Evolutionary conservation across 2,113 vertebrate genomes (phyloP).

Genomic region (Heliornis fulica): DNA sequence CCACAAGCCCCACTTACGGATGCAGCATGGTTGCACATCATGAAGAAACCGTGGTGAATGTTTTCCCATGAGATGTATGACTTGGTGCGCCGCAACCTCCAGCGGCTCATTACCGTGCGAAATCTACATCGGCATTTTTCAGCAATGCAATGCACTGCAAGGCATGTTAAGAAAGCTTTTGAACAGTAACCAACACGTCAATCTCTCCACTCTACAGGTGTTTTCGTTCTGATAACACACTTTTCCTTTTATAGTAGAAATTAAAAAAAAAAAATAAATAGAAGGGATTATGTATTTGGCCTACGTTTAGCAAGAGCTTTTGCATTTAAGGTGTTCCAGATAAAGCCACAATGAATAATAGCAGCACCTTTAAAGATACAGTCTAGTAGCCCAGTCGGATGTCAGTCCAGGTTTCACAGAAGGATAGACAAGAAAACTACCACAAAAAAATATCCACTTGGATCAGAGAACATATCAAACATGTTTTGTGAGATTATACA

Average conservation of each 20-base stretch:
- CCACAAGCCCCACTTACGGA: fast-evolving
- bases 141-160: neutral
- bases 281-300: neutral
- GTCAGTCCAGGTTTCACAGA: neutral
- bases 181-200: fast-evolving
- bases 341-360: neutral
- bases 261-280: neutral
- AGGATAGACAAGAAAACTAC: neutral
- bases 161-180: neutral
- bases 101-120: neutral
- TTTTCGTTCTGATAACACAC: neutral
- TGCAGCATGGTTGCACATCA: neutral
- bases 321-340: neutral
- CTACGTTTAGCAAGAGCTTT: neutral
- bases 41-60: fast-evolving
- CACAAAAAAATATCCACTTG: neutral
- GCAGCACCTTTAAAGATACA: neutral
- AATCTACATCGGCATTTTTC: neutral
- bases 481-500: neutral
- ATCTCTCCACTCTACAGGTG: neutral
- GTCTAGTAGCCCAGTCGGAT: neutral
- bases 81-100: neutral
- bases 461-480: neutral
- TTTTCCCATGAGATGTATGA: neutral
- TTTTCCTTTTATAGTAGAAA: neutral